Conservation (phyloP, 2,888 invertebrate genomes). For the Zeuzera pyrina region DNA sequence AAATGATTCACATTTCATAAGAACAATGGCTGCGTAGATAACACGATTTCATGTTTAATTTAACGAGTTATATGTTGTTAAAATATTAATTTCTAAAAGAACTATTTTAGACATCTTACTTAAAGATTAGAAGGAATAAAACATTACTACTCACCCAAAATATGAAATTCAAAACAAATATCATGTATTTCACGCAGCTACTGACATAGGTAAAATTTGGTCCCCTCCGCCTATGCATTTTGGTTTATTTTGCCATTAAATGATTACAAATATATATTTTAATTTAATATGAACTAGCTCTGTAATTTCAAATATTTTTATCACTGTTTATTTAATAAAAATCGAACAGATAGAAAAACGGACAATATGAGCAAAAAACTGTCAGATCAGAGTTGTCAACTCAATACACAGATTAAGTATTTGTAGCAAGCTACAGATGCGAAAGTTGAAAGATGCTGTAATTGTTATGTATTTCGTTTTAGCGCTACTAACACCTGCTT, state of each 20-base stretch:
- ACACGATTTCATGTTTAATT: no score
- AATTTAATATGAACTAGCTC: background rate
- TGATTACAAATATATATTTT: background rate
- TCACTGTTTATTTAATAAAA: background rate
- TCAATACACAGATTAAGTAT: no score
- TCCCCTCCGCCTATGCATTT: conserved; percentile 76
- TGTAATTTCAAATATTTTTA: background rate
- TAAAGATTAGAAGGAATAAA: background rate
- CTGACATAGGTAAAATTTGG: conserved; percentile 87
- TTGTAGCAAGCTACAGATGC: no score
- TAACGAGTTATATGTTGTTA: background rate
- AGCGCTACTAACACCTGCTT: no score
- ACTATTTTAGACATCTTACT: no score
- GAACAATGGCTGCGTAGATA: no score
- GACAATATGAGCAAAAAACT: no score
- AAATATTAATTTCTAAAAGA: background rate
- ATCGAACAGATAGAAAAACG: background rate
- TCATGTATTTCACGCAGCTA: conserved; percentile 90
- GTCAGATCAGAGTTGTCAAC: no score
- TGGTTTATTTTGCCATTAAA: conserved; percentile 17
- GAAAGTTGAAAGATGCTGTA: no score
- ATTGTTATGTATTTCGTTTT: no score
- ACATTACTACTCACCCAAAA: conserved; percentile 84
- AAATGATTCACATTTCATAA: no score
- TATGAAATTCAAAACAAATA: conserved; percentile 90